Evolutionary conservation across 2,888 invertebrate species (phyloP), one percentile per base, ranked within the genome.

Genomic region (Agrochola macilenta): DNA sequence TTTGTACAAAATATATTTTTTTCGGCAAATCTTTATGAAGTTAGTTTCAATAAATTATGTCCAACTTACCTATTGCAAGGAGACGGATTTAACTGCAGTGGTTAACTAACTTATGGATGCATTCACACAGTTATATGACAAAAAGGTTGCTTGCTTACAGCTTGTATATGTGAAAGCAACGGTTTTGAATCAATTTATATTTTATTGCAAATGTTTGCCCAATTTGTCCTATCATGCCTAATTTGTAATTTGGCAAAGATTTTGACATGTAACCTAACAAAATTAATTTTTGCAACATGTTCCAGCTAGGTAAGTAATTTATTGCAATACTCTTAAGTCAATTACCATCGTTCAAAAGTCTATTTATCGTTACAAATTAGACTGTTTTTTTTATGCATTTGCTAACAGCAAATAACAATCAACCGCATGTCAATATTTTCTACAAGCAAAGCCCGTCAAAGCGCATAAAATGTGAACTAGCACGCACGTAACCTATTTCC

Each of bases 141-240:
- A 69, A 74, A 79, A 83, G 23, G 12, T 57, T 74, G 46, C 43
- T 57, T 74, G 54, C 43, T 46, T 57, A 81, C 49, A 60, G 7
- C 43, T 30, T 20, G 71, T 83, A 79, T 75, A 79, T 57, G 61
- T 72, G 64, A 82, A 58, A 52, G 64, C 76, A 74, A 74, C 5
- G 7, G 43, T 35, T n/a, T 30, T 58, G 70, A 52, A 66, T 65
- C 14, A 35, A 63, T 74, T 58, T 46, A 52, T 26, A 71, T 63
- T 68, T 52, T 3, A 46, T 71, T 77, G 26, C 71, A 49, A 69
- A 65, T 8, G 23, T 26, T 65, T 72, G 30, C 30, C 23, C n/a
- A 78, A 81, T 39, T 43, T 78, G 17, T 46, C 63, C 9, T 14
- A 81, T 60, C 69, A 76, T 60, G 58, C 61, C 54, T 54, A 64